A percentile compares a stretch with the other conserved stretches of the same genome.
Conservation (phyloP, 1,140 invertebrate species). For the Asbolus verrucosus region DNA sequence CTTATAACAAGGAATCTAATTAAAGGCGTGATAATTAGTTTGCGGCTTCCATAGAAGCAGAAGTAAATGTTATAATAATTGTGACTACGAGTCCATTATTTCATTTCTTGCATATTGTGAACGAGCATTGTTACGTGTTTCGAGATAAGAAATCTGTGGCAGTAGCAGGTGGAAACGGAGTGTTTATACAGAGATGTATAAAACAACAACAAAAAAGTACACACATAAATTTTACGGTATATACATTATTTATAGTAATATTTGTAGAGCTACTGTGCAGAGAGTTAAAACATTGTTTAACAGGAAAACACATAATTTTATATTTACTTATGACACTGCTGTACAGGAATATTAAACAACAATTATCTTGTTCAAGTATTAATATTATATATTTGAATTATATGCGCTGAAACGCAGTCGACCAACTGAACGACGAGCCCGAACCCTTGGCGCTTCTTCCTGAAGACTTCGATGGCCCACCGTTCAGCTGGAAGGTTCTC, state of each 20-base stretch:
- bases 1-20: slow-evolving; percentile 34
- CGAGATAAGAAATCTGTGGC: slow-evolving; percentile 19
- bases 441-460: background rate
- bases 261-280: slow-evolving; percentile 46
- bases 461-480: slow-evolving; percentile 29
- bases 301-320: slow-evolving; percentile 54
- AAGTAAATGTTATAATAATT: slow-evolving; percentile 28
- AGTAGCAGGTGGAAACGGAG: slow-evolving; percentile 31
- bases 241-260: slow-evolving; percentile 42
- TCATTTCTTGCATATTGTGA: slow-evolving; percentile 13
- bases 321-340: slow-evolving; percentile 51
- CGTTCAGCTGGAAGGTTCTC: slow-evolving; percentile 51
- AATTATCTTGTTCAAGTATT: slow-evolving; percentile 56
- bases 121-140: background rate
- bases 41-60: slow-evolving; percentile 20
- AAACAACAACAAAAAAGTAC: slow-evolving; percentile 42
- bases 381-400: slow-evolving; percentile 54
- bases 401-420: slow-evolving; percentile 46
- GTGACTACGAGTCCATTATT: slow-evolving; percentile 23
- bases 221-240: slow-evolving; percentile 32
- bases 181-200: slow-evolving; percentile 39
- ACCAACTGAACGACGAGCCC: slow-evolving; percentile 24
- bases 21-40: slow-evolving; percentile 36
- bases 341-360: slow-evolving; percentile 54
- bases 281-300: slow-evolving; percentile 48